Evolutionary conservation across 2,888 invertebrate genomes (phyloP), one percentile per base, ranked within the genome.

Genomic region (Ecdyonurus torrentis): DNA sequence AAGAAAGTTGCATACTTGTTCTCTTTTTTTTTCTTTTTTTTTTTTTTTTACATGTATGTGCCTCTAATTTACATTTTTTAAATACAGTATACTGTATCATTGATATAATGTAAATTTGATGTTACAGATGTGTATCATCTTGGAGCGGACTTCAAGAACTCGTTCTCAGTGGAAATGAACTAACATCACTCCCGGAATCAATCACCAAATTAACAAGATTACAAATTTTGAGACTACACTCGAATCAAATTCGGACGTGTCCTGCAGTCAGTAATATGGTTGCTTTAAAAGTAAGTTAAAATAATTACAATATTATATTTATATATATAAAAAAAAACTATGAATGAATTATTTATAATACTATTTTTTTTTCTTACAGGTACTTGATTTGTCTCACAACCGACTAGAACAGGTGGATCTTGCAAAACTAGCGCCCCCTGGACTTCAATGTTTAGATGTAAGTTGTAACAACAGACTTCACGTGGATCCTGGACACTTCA

Each of bases 371-470:
- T 52, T 63, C 15, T 63, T 67, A 15, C 66, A 79, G 78, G 77
- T 91, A 20, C 76, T 91, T 64, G 91, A 91, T 74, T 79, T 91
- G 68, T 90, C 91, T 0, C 90, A 91, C 71, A 91, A 91, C 72
- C 88, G 90, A 72, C 74, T 91, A 61, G 89, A 90, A 72, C 83
- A 85, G 67, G 81, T 91, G 63, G 89, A 91, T 74, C 77, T 91
- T 68, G 80, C 84, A 63, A 79, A 83, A 2, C 73, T 91, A 61
- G 87, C 91, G 53, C 89, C 91, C 1, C 69, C 63, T 66, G 68
- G 50, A 71, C 77, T 91, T 37, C 89, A 90, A 72, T 91, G 89
- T 73, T 77, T 91, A 59, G 91, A 91, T 73, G 82, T 91, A 70
- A 90, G 90, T 0, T 91, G 91, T 69, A 91, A 91, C 70, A 79